These are phyloP conservation scores for Panonychus citri DNA, from an alignment of 1,140 invertebrate species.

Conservation along the genomic window DNA sequence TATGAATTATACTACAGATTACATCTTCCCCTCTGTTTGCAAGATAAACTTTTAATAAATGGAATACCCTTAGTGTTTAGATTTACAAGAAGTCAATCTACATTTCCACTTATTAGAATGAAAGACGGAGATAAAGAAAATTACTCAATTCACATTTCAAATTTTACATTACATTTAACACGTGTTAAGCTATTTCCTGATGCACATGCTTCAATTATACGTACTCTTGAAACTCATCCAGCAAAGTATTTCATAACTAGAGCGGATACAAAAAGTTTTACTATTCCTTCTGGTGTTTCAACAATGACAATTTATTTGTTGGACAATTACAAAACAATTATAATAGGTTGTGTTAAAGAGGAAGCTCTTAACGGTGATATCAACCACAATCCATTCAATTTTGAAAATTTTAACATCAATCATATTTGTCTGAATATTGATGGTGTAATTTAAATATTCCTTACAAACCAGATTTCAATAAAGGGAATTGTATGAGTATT, in stretches of 20 bases:
- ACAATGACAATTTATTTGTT: conserved; percentile 7
- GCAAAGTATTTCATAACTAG: conserved; percentile 5
- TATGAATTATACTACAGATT: too few relatives aligned
- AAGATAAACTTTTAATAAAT: too few relatives aligned
- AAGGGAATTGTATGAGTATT: background rate
- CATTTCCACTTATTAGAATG: too few relatives aligned
- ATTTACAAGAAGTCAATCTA: too few relatives aligned
- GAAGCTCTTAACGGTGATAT: conserved; percentile 3
- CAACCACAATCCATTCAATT: background rate
- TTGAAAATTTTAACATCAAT: conserved; percentile 1
- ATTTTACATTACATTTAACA: background rate
- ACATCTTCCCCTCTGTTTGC: too few relatives aligned
- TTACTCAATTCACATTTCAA: background rate
- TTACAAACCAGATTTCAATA: conserved; percentile 5
- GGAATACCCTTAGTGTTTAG: too few relatives aligned
- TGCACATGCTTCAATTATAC: conserved; percentile 5
- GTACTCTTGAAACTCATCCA: conserved; percentile 1
- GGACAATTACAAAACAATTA: conserved; percentile 8
- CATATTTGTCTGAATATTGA: conserved; percentile 1
- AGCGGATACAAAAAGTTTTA: conserved; percentile 11
- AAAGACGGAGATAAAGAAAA: background rate
- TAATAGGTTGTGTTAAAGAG: conserved; percentile 7
- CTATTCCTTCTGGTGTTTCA: conserved; percentile 7
- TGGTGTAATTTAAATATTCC: background rate
- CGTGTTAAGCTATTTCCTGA: background rate